A percentile compares a stretch with the other conserved stretches of the same genome.
These are phyloP conservation scores for Archocentrus centrarchus DNA, from an alignment of 2,113 vertebrate species.

Conservation along the genomic window DNA sequence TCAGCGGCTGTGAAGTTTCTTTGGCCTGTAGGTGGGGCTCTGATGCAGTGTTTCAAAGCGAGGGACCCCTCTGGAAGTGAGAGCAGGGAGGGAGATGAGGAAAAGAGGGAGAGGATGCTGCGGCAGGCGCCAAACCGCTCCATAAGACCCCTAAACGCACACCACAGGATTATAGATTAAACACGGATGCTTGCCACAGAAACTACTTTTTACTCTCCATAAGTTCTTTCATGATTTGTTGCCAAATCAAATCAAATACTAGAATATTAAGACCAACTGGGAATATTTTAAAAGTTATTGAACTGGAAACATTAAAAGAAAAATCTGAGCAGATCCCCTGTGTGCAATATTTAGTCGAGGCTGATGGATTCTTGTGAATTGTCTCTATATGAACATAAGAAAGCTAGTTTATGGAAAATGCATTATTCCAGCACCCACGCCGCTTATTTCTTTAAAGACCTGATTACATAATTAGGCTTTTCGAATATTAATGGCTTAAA, in stretches of 20 bases:
- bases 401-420: background rate
- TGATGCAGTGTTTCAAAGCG: conserved; percentile 80
- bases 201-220: background rate
- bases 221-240: background rate
- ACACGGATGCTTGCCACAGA: background rate
- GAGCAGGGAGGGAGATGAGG: background rate
- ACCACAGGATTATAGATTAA: background rate
- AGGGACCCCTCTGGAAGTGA: conserved; percentile 15
- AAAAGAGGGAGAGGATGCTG: conserved; percentile 40
- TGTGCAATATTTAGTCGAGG: background rate
- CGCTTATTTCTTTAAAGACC: conserved; percentile 45
- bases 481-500: conserved; percentile 67
- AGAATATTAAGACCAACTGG: background rate
- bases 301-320: background rate
- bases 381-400: conserved; percentile 23
- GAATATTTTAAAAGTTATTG: background rate
- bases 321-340: background rate
- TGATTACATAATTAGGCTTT: conserved; percentile 70
- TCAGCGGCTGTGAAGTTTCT: conserved; percentile 34
- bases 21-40: conserved; percentile 83
- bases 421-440: conserved; percentile 27
- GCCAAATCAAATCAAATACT: background rate
- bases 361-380: conserved; percentile 18
- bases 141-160: conserved; percentile 3
- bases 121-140: conserved; percentile 25